These are phyloP conservation scores for Artibeus lituratus DNA, from an alignment of 2,797 vertebrate species.

Conservation along the genomic window DNA sequence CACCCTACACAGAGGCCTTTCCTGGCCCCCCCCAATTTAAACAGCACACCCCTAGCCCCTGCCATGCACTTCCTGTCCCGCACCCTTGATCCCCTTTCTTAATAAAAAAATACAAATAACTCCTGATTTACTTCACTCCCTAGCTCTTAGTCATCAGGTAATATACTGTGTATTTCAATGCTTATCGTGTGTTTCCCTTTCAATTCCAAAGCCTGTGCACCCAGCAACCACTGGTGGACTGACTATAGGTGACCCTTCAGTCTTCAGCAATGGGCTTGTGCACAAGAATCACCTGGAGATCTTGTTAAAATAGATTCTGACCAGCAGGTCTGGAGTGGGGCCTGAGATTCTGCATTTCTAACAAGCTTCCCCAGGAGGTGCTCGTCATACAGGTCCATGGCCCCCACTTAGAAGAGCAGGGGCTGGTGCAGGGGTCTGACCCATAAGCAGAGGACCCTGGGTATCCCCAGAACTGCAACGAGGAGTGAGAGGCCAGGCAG, in stretches of 20 bases:
- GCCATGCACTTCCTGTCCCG: rapidly evolving
- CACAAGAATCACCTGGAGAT: background rate
- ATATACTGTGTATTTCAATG: background rate
- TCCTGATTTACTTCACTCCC: background rate
- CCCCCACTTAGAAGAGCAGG: background rate
- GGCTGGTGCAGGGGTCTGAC: background rate
- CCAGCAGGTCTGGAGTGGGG: background rate
- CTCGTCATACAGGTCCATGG: background rate
- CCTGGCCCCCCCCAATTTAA: background rate
- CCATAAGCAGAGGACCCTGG: background rate
- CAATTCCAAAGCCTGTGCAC: background rate
- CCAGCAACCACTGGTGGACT: background rate
- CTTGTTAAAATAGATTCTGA: background rate
- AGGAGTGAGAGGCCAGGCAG: background rate
- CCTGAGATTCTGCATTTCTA: background rate
- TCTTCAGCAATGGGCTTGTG: background rate
- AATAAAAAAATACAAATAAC: background rate
- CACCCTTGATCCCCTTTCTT: background rate
- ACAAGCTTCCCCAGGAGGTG: background rate
- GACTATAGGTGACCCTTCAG: background rate
- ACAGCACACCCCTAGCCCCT: background rate
- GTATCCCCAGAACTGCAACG: background rate
- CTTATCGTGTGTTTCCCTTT: background rate
- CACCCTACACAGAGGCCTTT: background rate
- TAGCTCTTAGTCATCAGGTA: background rate